Percentiles rank a stretch among this genome's conserved stretches.
These are phyloP conservation scores for Teleiodes luculella DNA, from an alignment of 2,888 invertebrate genomes.

Conservation along the genomic window DNA sequence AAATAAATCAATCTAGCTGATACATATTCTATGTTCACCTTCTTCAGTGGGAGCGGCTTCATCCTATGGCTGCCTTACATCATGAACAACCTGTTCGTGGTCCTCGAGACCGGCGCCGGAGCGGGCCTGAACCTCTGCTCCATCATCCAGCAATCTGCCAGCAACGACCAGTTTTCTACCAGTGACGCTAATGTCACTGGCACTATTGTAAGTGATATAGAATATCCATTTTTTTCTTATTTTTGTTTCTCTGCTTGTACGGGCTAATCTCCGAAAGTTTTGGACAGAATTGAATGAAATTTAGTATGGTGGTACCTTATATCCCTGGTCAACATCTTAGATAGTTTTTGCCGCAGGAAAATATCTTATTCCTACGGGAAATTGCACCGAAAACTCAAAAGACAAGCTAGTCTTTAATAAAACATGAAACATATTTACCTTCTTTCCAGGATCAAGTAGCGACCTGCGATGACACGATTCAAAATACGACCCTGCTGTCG, in stretches of 20 bases:
- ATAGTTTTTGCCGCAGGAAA: too few relatives aligned
- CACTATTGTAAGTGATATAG: slow-evolving; percentile 39
- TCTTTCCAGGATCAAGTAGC: slow-evolving; percentile 27
- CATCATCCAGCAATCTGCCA: slow-evolving; percentile 51
- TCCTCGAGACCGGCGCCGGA: slow-evolving; percentile 56
- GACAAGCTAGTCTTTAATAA: too few relatives aligned
- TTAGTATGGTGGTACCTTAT: too few relatives aligned
- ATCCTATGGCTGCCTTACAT: slow-evolving; percentile 72
- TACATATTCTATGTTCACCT: neutral
- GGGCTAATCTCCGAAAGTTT: too few relatives aligned
- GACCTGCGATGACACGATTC: slow-evolving; percentile 65
- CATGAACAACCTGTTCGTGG: slow-evolving; percentile 70
- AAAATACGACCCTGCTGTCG: slow-evolving; percentile 63
- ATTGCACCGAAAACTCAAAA: too few relatives aligned
- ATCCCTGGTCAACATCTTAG: too few relatives aligned
- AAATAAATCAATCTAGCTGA: too few relatives aligned
- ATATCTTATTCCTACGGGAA: too few relatives aligned
- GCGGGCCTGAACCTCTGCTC: slow-evolving; percentile 67
- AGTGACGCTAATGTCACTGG: slow-evolving; percentile 29
- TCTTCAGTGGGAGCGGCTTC: slow-evolving; percentile 66
- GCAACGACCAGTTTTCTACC: slow-evolving; percentile 35
- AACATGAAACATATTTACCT: too few relatives aligned
- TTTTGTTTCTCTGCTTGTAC: too few relatives aligned
- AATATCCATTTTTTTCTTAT: too few relatives aligned
- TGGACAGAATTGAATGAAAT: too few relatives aligned